Conservation (phyloP, 2,113 vertebrate species). For the human region GRCh38 chr15:34095001-34095500, state of each 20-base stretch:
- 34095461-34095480: not conserved
- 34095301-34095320: conserved; percentile 20
- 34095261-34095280: not conserved
- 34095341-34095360: not conserved
- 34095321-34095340: not conserved
- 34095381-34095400: not conserved
- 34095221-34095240: not conserved
- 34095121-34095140: not conserved
- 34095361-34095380: not conserved
- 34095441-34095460: not conserved
- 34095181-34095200: not conserved
- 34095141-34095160: not conserved
- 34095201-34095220: conserved; percentile 10
- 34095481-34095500: not conserved
- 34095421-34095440: not conserved
- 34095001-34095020: not conserved
- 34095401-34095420: not conserved
- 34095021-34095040: not conserved
- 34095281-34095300: not conserved
- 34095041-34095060: not conserved
- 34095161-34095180: not conserved
- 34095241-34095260: not conserved
- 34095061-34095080: not conserved
- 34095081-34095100: not conserved
- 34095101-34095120: not conserved